Evolutionary conservation across 2,797 vertebrate genomes (phyloP).

Genomic region (Peromyscus aztecus): DNA sequence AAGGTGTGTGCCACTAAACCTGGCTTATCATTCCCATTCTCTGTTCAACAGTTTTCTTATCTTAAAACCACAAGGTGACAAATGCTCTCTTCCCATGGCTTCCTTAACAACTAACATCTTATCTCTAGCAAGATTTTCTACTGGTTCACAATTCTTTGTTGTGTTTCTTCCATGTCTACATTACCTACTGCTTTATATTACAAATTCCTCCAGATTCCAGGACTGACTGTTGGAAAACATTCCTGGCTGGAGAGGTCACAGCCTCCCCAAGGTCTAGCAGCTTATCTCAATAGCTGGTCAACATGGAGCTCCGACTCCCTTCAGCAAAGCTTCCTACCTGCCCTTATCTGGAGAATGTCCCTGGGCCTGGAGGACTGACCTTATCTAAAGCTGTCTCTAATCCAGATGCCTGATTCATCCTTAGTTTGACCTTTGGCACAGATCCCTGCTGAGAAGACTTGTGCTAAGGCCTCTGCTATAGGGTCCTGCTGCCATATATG

Average conservation of each 20-base stretch:
- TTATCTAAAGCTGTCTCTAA: neutral
- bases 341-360: neutral
- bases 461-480: neutral
- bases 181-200: constrained; percentile 24
- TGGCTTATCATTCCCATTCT: constrained; percentile 4
- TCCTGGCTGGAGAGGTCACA: neutral
- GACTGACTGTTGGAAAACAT: neutral
- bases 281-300: neutral
- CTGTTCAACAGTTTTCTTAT: constrained; percentile 53
- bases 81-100: constrained; percentile 57
- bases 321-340: neutral
- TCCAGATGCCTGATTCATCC: neutral
- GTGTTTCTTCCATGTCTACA: constrained; percentile 56
- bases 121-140: constrained; percentile 45
- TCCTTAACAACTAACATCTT: constrained; percentile 63
- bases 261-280: neutral
- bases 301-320: neutral
- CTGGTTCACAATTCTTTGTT: constrained; percentile 35
- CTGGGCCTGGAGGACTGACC: neutral
- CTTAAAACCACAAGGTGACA: constrained; percentile 66
- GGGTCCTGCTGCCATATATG: neutral
- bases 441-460: neutral
- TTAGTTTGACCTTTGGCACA: neutral
- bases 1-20: neutral
- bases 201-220: neutral